Percentiles rank a stretch among this genome's conserved stretches.
Evolutionary conservation across 2,888 invertebrate genomes (phyloP).

Genomic region (Rhopalosiphum nymphaeae): DNA sequence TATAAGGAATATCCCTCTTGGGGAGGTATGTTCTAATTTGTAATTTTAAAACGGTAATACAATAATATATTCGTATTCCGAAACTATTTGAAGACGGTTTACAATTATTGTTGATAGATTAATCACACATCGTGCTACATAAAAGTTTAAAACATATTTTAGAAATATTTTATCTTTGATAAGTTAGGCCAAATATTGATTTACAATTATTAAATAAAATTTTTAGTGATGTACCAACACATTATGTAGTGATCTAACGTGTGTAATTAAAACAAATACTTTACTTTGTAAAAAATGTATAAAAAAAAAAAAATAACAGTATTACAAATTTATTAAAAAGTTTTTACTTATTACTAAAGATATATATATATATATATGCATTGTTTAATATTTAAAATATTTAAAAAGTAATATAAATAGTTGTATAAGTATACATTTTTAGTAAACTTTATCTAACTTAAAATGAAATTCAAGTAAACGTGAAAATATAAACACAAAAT

Average conservation of each 20-base stretch:
- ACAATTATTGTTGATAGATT: neutral
- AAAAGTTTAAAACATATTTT: neutral
- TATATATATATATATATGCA: neutral
- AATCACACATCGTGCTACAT: neutral
- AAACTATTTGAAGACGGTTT: neutral
- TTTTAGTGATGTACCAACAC: neutral
- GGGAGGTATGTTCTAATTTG: neutral
- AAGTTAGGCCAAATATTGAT: neutral
- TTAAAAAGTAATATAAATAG: conserved; percentile 1
- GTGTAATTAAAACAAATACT: neutral
- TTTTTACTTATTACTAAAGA: neutral
- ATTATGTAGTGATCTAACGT: neutral
- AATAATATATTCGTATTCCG: neutral
- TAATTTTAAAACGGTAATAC: neutral
- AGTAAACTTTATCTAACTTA: neutral
- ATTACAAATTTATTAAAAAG: neutral
- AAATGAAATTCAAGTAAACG: neutral
- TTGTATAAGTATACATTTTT: neutral
- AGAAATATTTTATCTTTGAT: neutral
- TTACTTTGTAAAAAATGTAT: neutral
- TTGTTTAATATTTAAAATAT: neutral
- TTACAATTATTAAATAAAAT: neutral
- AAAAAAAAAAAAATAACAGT: neutral
- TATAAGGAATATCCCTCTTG: neutral
- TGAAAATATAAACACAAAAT: neutral